Conservation (phyloP, 1,140 invertebrate genomes). For the Dendroctonus valens region DNA sequence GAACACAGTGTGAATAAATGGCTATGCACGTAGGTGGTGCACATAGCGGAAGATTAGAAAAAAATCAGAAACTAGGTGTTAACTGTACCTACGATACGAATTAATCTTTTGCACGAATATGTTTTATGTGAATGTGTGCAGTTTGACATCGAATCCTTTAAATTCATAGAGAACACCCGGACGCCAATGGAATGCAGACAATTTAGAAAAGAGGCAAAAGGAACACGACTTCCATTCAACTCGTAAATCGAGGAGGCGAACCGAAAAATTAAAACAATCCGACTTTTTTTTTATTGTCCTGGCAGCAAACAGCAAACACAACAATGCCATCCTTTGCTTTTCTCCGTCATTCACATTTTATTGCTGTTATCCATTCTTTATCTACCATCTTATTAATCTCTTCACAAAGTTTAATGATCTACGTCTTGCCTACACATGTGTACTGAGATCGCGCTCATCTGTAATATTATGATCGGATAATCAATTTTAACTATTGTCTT, state of each 20-base stretch:
- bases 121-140: too few species aligned
- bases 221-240: conserved; percentile 19
- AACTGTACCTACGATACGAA: too few species aligned
- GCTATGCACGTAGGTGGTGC: too few species aligned
- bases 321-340: conserved; percentile 22
- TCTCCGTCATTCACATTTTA: conserved; percentile 15
- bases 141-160: neutral
- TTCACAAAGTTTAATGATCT: conserved; percentile 25
- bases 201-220: conserved; percentile 14
- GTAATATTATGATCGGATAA: neutral
- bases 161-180: neutral
- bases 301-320: conserved; percentile 12
- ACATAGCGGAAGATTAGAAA: too few species aligned
- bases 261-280: conserved; percentile 29
- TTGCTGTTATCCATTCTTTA: conserved; percentile 15
- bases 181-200: conserved; percentile 15
- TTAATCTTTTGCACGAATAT: too few species aligned
- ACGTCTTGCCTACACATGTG: neutral
- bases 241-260: conserved; percentile 19
- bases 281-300: conserved; percentile 14
- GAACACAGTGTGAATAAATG: too few species aligned
- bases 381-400: conserved; percentile 24
- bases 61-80: too few species aligned
- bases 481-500: too few species aligned
- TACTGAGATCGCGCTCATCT: neutral